Evolutionary conservation across 2,888 invertebrate genomes (phyloP), one percentile per base, ranked within the genome.

Genomic region (Leptura quadrifasciata): DNA sequence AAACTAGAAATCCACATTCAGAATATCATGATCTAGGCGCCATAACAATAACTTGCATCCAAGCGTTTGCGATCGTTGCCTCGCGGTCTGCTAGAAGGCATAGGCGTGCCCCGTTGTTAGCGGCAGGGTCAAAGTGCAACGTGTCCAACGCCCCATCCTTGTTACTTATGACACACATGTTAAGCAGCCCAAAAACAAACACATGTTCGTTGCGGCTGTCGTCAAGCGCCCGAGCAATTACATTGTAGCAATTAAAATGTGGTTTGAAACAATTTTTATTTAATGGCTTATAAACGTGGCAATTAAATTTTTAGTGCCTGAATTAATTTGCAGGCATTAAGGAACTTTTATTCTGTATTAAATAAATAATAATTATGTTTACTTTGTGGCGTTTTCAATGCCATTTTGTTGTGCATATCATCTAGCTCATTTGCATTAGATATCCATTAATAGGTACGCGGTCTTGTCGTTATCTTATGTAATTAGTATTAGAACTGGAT

Each of bases 131-230:
- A 63, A 63, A 63, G 63, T 39, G 35, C 20, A 35, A 20, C 35
- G 15, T 12, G 63, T 63, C 39, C 39, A 63, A 35, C 63, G 63
- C 63, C 63, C 63, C 20, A 63, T 63, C 24, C 39, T 63, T n/a
- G 20, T 63, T 39, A 17, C 18, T 12, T 20, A 60, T 17, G 27
- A 63, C 39, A 39, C 35, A 63, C 39, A 20, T 63, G 63, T 39
- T 12, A 39, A 63, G 39, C 39, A 17, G 39, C 9, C 39, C 20
- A 39, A 39, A 63, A 63, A 63, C 63, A 63, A 63, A 39, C 63
- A 63, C 2, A 39, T 63, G 35, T 18, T 39, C n/a, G 8, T 12
- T 12, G 20, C 31, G 8, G 27, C 47, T 47, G 15, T 39, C 39
- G 31, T 21, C 15, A 20, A 20, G 31, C 60, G 63, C 5, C 63